Evolutionary conservation across 1,140 invertebrate genomes (phyloP).

Genomic region (Drosophila ogumai): DNA sequence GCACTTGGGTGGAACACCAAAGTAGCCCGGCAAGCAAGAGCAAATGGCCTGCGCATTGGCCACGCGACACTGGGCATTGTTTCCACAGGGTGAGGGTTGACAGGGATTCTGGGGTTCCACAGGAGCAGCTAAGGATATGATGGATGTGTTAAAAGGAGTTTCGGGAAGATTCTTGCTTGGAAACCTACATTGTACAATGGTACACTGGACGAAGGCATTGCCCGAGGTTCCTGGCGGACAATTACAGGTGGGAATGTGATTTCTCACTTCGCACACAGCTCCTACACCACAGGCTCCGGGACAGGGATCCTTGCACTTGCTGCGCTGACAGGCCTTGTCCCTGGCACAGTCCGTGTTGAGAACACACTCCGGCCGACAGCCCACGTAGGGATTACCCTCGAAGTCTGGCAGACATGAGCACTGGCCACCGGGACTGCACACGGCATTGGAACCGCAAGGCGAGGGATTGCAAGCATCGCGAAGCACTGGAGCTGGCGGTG

Average conservation of each 20-base stretch:
- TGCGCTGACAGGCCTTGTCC: constrained; percentile 88
- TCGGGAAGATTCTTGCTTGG: constrained; percentile 59
- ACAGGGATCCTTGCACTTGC: constrained; percentile 91
- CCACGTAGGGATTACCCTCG: constrained; percentile 90
- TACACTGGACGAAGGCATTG: constrained; percentile 89
- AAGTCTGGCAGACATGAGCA: constrained; percentile 88
- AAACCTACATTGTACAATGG: constrained; percentile 86
- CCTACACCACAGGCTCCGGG: constrained; percentile 90
- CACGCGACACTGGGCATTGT: constrained; percentile 87
- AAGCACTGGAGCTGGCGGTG: constrained; percentile 50
- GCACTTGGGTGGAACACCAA: constrained; percentile 88
- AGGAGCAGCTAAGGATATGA: constrained; percentile 49
- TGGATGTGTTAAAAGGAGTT: not conserved
- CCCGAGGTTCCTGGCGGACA: constrained; percentile 88
- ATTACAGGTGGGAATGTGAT: constrained; percentile 90
- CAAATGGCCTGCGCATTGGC: constrained; percentile 88
- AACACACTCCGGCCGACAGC: constrained; percentile 93
- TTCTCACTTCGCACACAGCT: constrained; percentile 89
- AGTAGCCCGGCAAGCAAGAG: constrained; percentile 87
- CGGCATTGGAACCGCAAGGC: constrained; percentile 90
- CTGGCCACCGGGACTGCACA: constrained; percentile 86
- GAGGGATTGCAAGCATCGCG: constrained; percentile 87
- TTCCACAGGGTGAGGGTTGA: constrained; percentile 91
- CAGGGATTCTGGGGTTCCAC: constrained; percentile 86
- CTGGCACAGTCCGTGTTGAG: constrained; percentile 92